Evolutionary conservation across 2,113 vertebrate species (phyloP).

Genomic region (Solea senegalensis): DNA sequence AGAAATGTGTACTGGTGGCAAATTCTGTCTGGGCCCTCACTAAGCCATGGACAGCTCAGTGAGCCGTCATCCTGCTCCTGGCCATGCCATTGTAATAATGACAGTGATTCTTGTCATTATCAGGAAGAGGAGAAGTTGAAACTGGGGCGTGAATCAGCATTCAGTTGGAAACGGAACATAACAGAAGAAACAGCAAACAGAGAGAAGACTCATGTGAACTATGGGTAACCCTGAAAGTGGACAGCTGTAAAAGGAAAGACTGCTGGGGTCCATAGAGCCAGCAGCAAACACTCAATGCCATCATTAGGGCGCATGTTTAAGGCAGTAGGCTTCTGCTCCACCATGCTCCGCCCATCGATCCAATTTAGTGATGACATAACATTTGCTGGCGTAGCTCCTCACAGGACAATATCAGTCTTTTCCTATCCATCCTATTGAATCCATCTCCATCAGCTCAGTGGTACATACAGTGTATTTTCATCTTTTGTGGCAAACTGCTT

Average conservation of each 20-base stretch:
- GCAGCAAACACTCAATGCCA: conserved; percentile 58
- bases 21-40: conserved; percentile 60
- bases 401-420: conserved; percentile 18
- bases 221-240: conserved; percentile 64
- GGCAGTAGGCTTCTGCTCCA: conserved; percentile 58
- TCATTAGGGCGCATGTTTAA: conserved; percentile 69
- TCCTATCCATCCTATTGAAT: conserved; percentile 9
- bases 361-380: conserved; percentile 28
- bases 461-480: conserved; percentile 17
- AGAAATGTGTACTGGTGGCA: conserved; percentile 63
- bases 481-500: conserved; percentile 36
- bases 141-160: conserved; percentile 80
- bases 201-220: conserved; percentile 75
- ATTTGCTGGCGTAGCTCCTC: conserved; percentile 23
- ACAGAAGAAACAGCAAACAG: conserved; percentile 72
- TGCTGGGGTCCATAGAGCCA: conserved; percentile 48
- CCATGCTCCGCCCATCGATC: conserved; percentile 41
- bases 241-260: conserved; percentile 51
- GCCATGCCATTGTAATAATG: conserved; percentile 77
- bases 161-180: conserved; percentile 74
- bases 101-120: conserved; percentile 85
- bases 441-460: conserved; percentile 32
- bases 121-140: conserved; percentile 86
- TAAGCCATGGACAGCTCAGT: conserved; percentile 68
- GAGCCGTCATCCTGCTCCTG: conserved; percentile 66